A percentile compares a stretch with the other conserved stretches of the same genome.
phyloP scores from a whole-genome alignment of 1,140 invertebrate species.

The Melipona quadrifasciata region DNA sequence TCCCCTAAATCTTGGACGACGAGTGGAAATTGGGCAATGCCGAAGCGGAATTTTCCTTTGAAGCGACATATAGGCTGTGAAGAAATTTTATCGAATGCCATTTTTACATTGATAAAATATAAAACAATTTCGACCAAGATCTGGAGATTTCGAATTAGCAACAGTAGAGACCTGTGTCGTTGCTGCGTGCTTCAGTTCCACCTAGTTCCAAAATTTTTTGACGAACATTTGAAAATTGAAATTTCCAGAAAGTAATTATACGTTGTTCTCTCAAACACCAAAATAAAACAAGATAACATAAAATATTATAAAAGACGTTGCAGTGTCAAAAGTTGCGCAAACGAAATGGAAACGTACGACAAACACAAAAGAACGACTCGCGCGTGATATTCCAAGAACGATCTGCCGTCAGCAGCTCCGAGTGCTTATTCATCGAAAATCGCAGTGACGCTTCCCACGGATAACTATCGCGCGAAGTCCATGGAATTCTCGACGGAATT shows the following conservation, averaged over 20 bases:
- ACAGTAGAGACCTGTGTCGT: background rate
- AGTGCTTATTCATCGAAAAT: background rate
- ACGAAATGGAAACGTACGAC: background rate
- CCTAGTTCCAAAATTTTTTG: background rate
- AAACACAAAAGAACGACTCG: background rate
- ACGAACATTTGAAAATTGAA: background rate
- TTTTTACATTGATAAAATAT: too few relatives aligned
- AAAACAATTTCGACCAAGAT: too few relatives aligned
- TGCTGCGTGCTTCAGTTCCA: background rate
- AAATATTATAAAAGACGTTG: too few relatives aligned
- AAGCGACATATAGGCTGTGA: too few relatives aligned
- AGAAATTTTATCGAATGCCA: too few relatives aligned
- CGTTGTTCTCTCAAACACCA: too few relatives aligned
- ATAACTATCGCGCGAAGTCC: background rate
- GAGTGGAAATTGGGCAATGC: background rate
- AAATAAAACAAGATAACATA: too few relatives aligned
- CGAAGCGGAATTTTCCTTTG: too few relatives aligned
- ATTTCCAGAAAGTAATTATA: background rate
- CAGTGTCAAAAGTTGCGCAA: background rate
- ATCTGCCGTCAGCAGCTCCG: background rate
- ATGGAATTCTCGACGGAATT: background rate
- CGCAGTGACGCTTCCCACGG: background rate
- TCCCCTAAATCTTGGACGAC: background rate
- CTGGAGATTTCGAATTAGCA: too few relatives aligned
- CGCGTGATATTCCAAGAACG: background rate